Evolutionary conservation across 2,888 invertebrate genomes (phyloP), one percentile per base, ranked within the genome.

Genomic region (Adelphocoris suturalis): DNA sequence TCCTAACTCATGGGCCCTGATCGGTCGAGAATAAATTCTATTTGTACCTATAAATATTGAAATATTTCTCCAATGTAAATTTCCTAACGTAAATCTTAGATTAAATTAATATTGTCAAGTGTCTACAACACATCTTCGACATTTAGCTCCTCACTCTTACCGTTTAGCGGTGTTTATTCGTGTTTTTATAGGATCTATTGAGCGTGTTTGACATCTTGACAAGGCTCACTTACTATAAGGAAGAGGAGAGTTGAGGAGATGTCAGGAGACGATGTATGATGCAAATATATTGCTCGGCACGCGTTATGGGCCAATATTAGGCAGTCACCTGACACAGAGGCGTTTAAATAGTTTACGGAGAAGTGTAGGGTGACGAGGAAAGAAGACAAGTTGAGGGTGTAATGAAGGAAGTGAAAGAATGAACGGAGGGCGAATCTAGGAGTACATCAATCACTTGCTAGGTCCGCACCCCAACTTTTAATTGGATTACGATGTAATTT

Each of bases 401-500:
- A 86, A 86, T 46, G 86, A 86, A 86, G 68, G 75, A 61, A 68
- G 61, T n/a, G 61, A 14, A 28, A 57, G 57, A 55, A 28, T 61
- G 84, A 84, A 84, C 84, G 86, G 68, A 46, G 86, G 28, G 61
- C 19, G 61, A 68, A 37, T 19, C 61, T 86, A 84, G 55, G 52
- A 86, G 86, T 76, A 87, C 87, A 87, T 87, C 87, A 87, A 87
- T 87, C 87, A 87, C 87, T 78, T 14, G 87, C 76, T 28, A 27
- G 76, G 87, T 57, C 87, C 75, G 47, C 86, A 61, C 46, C 48
- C 87, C 11, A 87, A 87, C 87, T 87, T 87, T 87, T 87, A 87
- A 87, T 87, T 87, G 87, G 87, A 78, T 87, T 78, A 87, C 78
- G 76, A 87, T 87, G 87, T 78, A 87, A 87, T 87, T 87, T 78